Conservation (phyloP, 2,888 invertebrate genomes). For the Spisula subtruncata region DNA sequence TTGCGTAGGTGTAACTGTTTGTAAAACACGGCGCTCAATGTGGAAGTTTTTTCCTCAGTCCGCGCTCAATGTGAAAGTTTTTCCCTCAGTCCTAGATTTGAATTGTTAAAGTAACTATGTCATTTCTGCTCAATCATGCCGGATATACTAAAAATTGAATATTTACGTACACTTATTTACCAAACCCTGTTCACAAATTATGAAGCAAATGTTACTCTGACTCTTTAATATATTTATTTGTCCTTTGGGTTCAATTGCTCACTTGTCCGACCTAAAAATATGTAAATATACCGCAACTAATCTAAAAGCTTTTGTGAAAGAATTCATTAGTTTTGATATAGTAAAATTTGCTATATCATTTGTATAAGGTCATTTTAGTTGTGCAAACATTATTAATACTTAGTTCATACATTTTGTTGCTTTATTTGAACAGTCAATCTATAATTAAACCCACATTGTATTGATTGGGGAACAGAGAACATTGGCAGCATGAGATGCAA, state of each 20-base stretch:
- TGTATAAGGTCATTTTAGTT: conserved; percentile 24
- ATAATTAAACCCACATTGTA: not conserved
- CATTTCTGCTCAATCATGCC: conserved; percentile 4
- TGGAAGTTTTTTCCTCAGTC: not conserved
- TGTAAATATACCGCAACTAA: not conserved
- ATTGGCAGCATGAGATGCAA: too few relatives aligned
- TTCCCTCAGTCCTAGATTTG: not conserved
- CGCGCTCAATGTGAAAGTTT: not conserved
- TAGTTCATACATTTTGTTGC: not conserved
- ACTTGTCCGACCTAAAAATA: conserved; percentile 10
- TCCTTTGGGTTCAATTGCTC: conserved; percentile 12
- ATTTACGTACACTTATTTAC: not conserved
- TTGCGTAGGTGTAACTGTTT: not conserved
- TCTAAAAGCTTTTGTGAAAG: not conserved
- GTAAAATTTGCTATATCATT: conserved; percentile 40
- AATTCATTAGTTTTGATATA: conserved; percentile 18
- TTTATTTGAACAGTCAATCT: not conserved
- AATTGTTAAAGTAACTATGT: not conserved
- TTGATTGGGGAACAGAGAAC: not conserved
- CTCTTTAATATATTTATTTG: not conserved
- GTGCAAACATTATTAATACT: conserved; percentile 34
- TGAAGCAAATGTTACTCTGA: not conserved
- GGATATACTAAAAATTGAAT: not conserved
- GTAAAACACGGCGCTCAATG: not conserved
- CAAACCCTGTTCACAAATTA: not conserved